phyloP scores from a whole-genome alignment of 2,797 vertebrate species.

The Platalea minor region DNA sequence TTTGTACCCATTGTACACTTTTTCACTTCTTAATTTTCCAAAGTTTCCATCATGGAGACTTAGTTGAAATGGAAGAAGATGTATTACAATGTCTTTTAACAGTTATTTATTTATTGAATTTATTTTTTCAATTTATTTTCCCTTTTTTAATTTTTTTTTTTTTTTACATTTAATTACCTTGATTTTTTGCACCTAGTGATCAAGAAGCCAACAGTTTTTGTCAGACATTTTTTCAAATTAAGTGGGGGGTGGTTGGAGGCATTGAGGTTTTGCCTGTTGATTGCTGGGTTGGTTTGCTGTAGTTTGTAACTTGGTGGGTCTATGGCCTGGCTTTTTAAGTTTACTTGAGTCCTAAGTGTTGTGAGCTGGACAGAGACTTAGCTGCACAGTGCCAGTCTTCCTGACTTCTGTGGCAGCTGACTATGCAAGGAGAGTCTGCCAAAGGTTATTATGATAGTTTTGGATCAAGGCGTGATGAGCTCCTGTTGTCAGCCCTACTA shows the following conservation, averaged over 20 bases:
- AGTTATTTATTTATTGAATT: background rate
- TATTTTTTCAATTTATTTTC: background rate
- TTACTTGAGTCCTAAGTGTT: background rate
- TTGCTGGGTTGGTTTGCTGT: background rate
- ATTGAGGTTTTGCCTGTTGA: background rate
- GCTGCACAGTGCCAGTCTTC: background rate
- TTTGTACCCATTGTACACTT: background rate
- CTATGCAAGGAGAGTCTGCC: background rate
- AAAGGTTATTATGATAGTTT: background rate
- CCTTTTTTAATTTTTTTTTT: background rate
- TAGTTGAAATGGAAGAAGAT: background rate
- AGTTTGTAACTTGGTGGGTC: background rate
- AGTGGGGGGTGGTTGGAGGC: fast-evolving
- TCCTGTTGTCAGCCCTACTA: background rate
- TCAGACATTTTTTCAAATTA: background rate
- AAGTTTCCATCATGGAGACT: background rate
- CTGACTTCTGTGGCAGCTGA: background rate
- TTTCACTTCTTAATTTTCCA: background rate
- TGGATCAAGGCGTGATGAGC: background rate
- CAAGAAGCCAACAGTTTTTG: background rate
- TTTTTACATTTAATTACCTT: background rate
- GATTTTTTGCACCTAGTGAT: background rate
- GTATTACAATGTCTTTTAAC: background rate
- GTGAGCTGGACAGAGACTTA: background rate
- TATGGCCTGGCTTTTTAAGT: background rate